Evolutionary conservation across 2,797 vertebrate species (phyloP).

Genomic region (Molossus alvarezi): DNA sequence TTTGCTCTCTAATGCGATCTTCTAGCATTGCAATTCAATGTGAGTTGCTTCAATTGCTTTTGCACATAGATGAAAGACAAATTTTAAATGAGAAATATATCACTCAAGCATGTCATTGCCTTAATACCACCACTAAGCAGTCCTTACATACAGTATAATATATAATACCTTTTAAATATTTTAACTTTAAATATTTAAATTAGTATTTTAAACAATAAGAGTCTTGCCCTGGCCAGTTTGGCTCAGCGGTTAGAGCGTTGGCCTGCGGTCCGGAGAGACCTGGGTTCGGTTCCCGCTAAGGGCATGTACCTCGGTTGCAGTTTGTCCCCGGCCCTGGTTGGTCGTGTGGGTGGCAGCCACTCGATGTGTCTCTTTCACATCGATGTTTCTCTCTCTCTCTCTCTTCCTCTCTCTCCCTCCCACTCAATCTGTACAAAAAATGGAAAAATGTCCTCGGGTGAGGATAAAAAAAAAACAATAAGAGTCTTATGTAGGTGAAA

Average conservation of each 20-base stretch:
- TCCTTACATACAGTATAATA: neutral
- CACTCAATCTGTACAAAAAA: no score
- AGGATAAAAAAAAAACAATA: neutral
- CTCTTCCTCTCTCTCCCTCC: no score
- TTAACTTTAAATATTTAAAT: neutral
- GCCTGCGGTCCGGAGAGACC: no score
- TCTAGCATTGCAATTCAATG: neutral
- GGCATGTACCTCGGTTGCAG: no score
- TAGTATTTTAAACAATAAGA: neutral
- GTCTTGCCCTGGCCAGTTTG: no score
- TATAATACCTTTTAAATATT: neutral
- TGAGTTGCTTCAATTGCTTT: neutral
- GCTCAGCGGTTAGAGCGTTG: no score
- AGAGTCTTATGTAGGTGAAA: neutral
- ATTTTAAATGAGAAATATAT: constrained; percentile 59
- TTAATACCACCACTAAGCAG: neutral
- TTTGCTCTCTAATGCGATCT: neutral
- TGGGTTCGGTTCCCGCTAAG: no score
- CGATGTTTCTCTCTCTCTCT: no score
- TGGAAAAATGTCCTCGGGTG: no score
- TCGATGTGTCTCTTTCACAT: no score
- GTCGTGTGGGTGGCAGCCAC: no score
- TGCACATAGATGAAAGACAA: neutral
- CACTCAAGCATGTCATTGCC: neutral
- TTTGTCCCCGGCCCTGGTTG: no score